Percentiles rank a stretch among this genome's conserved stretches.
Conservation (phyloP, 2,888 invertebrate species). For the Pollenia griseotomentosa region DNA sequence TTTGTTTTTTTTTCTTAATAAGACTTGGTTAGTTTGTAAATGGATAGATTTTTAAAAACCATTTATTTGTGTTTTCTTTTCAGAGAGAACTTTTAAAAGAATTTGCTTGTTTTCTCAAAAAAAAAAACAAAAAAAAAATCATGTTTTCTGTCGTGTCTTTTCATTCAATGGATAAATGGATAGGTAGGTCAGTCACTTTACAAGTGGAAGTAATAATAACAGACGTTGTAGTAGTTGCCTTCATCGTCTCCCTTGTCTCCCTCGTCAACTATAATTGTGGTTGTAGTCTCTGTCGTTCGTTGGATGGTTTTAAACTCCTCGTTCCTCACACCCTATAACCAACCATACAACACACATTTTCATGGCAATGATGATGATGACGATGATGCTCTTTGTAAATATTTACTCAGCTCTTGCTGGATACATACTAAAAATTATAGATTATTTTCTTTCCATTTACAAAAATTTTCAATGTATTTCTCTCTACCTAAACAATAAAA, state of each 20-base stretch:
- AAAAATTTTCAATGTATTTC: slow-evolving; percentile 72
- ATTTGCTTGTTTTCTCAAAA: background rate
- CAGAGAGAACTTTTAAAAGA: background rate
- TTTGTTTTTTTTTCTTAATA: slow-evolving; percentile 41
- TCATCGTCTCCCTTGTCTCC: slow-evolving; percentile 41
- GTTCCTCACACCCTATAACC: slow-evolving; percentile 13
- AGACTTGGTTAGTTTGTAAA: slow-evolving; percentile 67
- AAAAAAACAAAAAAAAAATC: background rate
- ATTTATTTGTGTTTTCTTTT: slow-evolving; percentile 39
- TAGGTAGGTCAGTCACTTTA: slow-evolving; percentile 74
- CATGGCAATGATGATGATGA: slow-evolving; percentile 43
- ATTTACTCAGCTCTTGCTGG: slow-evolving; percentile 74
- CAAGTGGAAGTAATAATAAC: slow-evolving; percentile 66
- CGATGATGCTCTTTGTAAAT: slow-evolving; percentile 73
- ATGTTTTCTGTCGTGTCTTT: slow-evolving; percentile 54
- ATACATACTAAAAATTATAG: slow-evolving; percentile 74
- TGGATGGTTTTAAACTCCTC: slow-evolving; percentile 25
- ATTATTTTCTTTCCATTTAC: slow-evolving; percentile 74
- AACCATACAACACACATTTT: slow-evolving; percentile 5
- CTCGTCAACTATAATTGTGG: slow-evolving; percentile 42
- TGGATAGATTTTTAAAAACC: slow-evolving; percentile 67
- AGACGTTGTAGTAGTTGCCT: slow-evolving; percentile 53
- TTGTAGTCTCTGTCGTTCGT: slow-evolving; percentile 49
- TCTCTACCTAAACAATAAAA: slow-evolving; percentile 65
- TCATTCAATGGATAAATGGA: slow-evolving; percentile 64